Evolutionary conservation across 92 coral and sea anemone genomes (phyloP), one percentile per base, ranked within the genome.

Genomic region (Zoanthus sansibaricus): DNA sequence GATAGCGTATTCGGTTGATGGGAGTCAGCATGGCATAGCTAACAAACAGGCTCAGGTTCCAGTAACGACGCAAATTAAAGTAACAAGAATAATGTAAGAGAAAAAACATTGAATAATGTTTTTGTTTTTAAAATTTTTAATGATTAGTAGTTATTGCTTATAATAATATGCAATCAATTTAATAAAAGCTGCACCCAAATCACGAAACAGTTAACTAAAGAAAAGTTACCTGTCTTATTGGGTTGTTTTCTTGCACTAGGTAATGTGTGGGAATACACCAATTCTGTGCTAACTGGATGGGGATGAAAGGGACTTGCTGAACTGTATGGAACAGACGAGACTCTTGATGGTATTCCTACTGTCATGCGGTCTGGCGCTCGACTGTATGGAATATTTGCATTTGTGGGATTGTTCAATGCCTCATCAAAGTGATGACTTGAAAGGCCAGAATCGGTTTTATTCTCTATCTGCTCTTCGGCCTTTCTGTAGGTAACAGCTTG

Each of bases 261-360:
- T 54, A 61, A 51, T 33, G 72, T 78, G 16, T 10, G 71, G 37
- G 71, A 33, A 71, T 78, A 8, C 3, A 7, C 13, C 2, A 59
- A 48, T 37, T 55, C 48, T 61, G 56, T 62, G 56, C 32, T 47
- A 42, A 12, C 48, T 59, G 84, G 58, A n/a, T 62, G 72, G 16
- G 52, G 72, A 62, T 44, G 31, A 18, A 79, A 79, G 31, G 54
- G 72, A 59, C 58, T 44, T 62, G 84, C 84, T 62, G 55, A 64
- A 42, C 73, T 79, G 84, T 79, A 61, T 49, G 67, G 73, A 49
- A 62, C 55, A 79, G 31, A 18, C n/a, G 15, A 11, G 37, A 18
- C 73, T 42, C 55, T 42, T n/a, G 59, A 44, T 62, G 84, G n/a
- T n/a, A 79, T 18, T 11, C 54, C 72, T 13, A 44, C 44, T 14